These are phyloP conservation scores for Cariama cristata DNA, from an alignment of 2,113 vertebrate species.

Conservation along the genomic window DNA sequence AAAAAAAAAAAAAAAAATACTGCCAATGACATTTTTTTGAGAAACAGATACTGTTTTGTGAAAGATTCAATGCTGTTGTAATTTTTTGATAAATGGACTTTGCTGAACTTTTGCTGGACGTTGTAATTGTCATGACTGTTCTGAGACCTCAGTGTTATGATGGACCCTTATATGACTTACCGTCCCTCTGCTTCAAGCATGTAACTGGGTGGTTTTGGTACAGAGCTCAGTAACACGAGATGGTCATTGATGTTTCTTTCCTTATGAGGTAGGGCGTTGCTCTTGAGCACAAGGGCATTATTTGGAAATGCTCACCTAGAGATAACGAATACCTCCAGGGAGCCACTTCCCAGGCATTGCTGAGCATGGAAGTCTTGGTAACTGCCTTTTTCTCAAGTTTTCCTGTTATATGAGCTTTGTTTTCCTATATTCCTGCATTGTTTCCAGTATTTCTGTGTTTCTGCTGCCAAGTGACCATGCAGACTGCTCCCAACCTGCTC, in stretches of 20 bases:
- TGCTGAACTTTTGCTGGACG: background rate
- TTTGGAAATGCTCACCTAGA: background rate
- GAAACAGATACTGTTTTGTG: background rate
- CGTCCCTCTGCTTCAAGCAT: background rate
- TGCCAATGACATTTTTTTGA: background rate
- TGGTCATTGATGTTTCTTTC: background rate
- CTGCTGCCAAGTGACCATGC: background rate
- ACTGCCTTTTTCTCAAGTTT: background rate
- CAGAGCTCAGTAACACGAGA: background rate
- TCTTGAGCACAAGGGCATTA: background rate
- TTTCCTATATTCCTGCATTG: background rate
- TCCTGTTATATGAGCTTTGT: background rate
- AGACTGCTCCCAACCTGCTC: background rate
- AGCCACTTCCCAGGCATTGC: background rate
- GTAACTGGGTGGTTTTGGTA: background rate
- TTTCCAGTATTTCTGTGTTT: background rate
- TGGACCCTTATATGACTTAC: background rate
- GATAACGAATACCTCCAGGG: background rate
- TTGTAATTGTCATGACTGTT: background rate
- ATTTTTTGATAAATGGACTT: background rate
- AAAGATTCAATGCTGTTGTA: background rate
- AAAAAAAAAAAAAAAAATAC: background rate
- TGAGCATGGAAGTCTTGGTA: background rate
- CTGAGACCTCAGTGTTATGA: background rate
- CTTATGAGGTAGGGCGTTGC: fast-evolving